Conservation (phyloP, 2,113 vertebrate genomes). For the Rostratula benghalensis region DNA sequence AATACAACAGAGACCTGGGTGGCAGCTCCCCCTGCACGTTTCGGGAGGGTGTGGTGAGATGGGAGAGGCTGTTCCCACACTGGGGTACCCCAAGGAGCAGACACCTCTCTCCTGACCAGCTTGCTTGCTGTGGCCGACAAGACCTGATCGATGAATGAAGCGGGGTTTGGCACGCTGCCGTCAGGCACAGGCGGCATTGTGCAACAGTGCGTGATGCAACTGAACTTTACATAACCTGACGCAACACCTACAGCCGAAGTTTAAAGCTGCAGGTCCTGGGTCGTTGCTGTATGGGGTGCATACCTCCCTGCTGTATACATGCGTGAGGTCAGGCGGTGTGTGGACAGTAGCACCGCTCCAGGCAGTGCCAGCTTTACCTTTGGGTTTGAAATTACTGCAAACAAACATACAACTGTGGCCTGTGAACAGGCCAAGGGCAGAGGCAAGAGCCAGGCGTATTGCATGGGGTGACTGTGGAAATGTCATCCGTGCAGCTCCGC, state of each 20-base stretch:
- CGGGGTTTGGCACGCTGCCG: constrained; percentile 14
- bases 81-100: neutral
- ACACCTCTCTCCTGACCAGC: neutral
- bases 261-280: constrained; percentile 45
- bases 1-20: neutral
- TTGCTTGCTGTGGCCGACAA: neutral
- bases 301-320: neutral
- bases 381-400: constrained; percentile 21
- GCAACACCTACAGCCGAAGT: constrained; percentile 51
- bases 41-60: neutral
- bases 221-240: constrained; percentile 69
- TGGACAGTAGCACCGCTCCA: neutral
- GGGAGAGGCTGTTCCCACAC: neutral
- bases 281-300: neutral
- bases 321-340: constrained; percentile 3
- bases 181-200: constrained; percentile 1
- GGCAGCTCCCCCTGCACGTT: neutral
- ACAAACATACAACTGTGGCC: neutral
- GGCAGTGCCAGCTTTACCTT: neutral
- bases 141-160: constrained; percentile 52
- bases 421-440: neutral
- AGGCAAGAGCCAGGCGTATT: neutral
- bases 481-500: neutral
- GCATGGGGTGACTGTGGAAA: neutral
- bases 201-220: constrained; percentile 63